Evolutionary conservation across 2,113 vertebrate genomes (phyloP), one percentile per base, ranked within the genome.

Genomic region (Xiphophorus couchianus): DNA sequence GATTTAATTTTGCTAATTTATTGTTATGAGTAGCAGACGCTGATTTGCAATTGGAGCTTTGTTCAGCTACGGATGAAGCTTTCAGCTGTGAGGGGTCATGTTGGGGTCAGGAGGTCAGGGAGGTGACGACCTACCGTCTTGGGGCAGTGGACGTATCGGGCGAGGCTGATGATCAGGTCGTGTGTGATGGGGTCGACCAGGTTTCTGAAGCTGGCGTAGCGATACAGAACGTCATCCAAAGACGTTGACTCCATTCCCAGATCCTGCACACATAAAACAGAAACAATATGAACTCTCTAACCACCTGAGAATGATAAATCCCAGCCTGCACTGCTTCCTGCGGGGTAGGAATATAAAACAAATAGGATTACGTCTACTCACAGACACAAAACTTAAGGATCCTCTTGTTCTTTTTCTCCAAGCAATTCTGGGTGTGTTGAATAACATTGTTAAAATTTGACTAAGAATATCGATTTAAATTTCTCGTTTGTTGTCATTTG

Each of bases 201-300:
- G 93, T 99, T 99, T 61, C 98, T 93, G 93, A 99, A 99, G 95
- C 97, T 99, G 94, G 98, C 98, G 0, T 99, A 99, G 35, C 97
- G 96, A 35, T 98, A 99, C 63, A 99, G 93, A 33, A 99, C 98
- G 0, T 98, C 97, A 7, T 99, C 98, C 93, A 99, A 92, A 0
- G 98, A 99, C 29, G 98, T 99, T 0, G 98, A 98, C 91, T 99
- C 98, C 98, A 99, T 99, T 62, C 98, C 98, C 33, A 99, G 88
- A 91, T 99, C 98, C 98, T 99, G 69, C 25, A 92, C 70, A 93
- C 27, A 82, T 2, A 69, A 37, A 30, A 37, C 71, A 70, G 66
- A 5, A 37, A 13, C 62, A 72, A 70, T 17, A 39, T 73, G 29
- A 80, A 74, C 63, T 29, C 3, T 5, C 51, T 39, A 33, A 58